Base-by-base conservation (phyloP, 1,140 invertebrate genomes). In the Rhopalosiphum padi region DNA sequence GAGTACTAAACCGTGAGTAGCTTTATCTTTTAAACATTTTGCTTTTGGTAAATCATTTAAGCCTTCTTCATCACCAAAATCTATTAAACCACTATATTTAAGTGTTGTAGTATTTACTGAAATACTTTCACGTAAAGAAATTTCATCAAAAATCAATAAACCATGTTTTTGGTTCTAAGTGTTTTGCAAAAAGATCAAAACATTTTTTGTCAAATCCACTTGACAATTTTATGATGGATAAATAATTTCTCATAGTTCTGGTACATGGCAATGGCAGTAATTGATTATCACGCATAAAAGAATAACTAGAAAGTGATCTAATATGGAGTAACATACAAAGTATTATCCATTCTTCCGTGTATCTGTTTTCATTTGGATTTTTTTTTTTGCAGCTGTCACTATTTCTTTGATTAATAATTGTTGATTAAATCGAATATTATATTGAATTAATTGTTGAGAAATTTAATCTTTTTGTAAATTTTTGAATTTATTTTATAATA, bases 261-360 rank as follows among this genome's bases (percentile, higher is more conserved):
- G 41, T 37, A 43, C 37, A 43, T 21, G 43, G 83, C 21, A 86
- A 22, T 86, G 83, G 30, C 8, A 86, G 22, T 86, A 86, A 48
- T 21, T 51, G 8, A 88, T 88, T 88, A 15, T 30, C 9, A 11
- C 46, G 86, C 30, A 51, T 25, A 88, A 88, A 88, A n/a, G 43
- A 48, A n/a, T 88, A 88, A 51, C 43, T 35, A 23, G 46, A 35
- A 23, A 46, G 86, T 48, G 86, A 88, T 88, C 46, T 46, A 88
- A 51, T 88, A 21, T 51, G 86, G 25, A 88, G 25, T 25, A 51
- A 35, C 22, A 88, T 30, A 18, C 86, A 88, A 51, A 51, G 48
- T 48, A 88, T n/a, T 51, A 88, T 48, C 86, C 86, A 88, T 18
- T 88, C 46, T 51, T 88, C 46, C 22, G 46, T 88, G 23, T 88